Conservation (phyloP, 2,113 vertebrate genomes). For the Meriones unguiculatus region DNA sequence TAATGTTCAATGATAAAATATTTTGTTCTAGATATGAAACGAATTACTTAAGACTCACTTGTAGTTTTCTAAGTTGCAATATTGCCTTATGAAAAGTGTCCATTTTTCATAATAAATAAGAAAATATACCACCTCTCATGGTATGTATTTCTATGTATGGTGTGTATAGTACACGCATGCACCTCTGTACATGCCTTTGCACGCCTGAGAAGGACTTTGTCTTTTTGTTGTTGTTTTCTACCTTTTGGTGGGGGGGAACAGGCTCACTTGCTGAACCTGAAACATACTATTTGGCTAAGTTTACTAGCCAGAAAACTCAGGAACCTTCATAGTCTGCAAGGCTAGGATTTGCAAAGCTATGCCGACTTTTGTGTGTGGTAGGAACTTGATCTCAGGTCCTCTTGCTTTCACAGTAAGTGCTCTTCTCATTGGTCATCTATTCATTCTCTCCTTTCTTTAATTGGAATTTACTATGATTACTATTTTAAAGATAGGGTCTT, state of each 20-base stretch:
- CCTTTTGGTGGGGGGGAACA: accelerated
- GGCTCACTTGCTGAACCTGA: background rate
- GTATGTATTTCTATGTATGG: background rate
- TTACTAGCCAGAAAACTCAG: background rate
- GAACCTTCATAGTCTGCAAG: background rate
- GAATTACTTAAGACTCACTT: conserved; percentile 40
- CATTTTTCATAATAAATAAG: background rate
- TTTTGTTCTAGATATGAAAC: conserved; percentile 25
- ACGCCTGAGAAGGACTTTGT: background rate
- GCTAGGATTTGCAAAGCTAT: too few species aligned
- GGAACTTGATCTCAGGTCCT: background rate
- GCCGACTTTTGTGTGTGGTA: too few species aligned
- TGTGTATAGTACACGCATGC: background rate
- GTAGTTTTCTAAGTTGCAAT: conserved; percentile 14
- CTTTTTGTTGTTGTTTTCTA: too few species aligned
- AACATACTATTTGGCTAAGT: background rate
- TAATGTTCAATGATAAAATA: conserved; percentile 21
- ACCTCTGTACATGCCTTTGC: background rate
- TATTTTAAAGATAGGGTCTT: background rate
- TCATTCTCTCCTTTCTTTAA: background rate
- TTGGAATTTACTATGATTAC: background rate
- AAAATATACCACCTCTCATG: background rate
- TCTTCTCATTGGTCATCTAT: background rate
- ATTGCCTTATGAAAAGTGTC: background rate
- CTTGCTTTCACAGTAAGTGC: background rate